A percentile compares a stretch with the other conserved stretches of the same genome.
These are phyloP conservation scores for Plestiodon gilberti DNA, from an alignment of 2,113 vertebrate species.

Conservation along the genomic window DNA sequence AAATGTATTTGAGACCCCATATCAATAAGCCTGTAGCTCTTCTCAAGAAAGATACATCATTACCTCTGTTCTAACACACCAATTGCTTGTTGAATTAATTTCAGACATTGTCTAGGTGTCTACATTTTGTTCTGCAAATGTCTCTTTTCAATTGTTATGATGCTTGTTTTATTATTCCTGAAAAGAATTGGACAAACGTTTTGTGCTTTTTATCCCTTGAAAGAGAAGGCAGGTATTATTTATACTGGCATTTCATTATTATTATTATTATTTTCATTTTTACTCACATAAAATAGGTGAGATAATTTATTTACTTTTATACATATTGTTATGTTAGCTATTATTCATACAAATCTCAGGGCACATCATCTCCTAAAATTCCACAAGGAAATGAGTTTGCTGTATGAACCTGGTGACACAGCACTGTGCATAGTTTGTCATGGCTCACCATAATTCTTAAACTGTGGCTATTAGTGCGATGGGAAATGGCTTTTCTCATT, in stretches of 20 bases:
- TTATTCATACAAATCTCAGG: background rate
- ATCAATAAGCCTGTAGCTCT: conserved; percentile 13
- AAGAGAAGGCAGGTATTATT: background rate
- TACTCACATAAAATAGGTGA: background rate
- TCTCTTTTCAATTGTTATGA: background rate
- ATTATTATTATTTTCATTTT: background rate
- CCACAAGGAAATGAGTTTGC: background rate
- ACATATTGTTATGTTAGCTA: background rate
- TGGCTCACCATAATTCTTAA: background rate
- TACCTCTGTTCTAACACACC: background rate
- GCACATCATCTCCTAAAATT: background rate
- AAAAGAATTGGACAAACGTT: conserved; percentile 16
- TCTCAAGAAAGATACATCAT: conserved; percentile 4
- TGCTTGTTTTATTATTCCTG: conserved; percentile 12
- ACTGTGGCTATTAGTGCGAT: background rate
- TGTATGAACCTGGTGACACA: background rate
- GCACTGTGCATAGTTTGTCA: background rate
- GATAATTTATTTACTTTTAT: background rate
- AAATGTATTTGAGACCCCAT: conserved; percentile 1
- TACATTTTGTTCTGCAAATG: conserved; percentile 22
- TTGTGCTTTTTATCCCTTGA: conserved; percentile 26
- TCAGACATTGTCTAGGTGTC: background rate
- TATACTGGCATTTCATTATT: conserved; percentile 12
- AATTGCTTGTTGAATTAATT: conserved; percentile 27
- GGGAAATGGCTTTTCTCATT: background rate